phyloP scores from a whole-genome alignment of 2,797 vertebrate genomes.

The Diplodus sargus region DNA sequence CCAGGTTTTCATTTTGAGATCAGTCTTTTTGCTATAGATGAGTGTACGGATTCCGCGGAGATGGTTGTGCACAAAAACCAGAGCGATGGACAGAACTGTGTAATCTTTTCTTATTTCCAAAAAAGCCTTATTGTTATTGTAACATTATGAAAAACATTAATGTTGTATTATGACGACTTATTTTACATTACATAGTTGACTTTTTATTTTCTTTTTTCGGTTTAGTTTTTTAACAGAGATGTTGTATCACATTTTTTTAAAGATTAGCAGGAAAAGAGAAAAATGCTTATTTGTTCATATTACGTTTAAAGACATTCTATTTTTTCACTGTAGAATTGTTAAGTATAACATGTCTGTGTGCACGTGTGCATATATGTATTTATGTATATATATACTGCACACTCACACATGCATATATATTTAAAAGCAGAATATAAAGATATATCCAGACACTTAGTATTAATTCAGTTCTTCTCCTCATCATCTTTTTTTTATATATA shows the following conservation, averaged over 20 bases:
- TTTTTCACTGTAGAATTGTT: slow-evolving; percentile 96
- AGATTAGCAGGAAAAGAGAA: slow-evolving; percentile 83
- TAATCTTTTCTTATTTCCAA: slow-evolving; percentile 87
- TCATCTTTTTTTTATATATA: slow-evolving; percentile 55
- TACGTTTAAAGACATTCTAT: slow-evolving; percentile 96
- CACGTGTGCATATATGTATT: slow-evolving; percentile 64
- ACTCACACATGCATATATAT: slow-evolving; percentile 84
- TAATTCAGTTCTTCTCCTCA: slow-evolving; percentile 71
- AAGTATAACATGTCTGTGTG: slow-evolving; percentile 84
- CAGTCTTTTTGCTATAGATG: slow-evolving; percentile 54
- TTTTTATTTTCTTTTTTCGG: slow-evolving; percentile 73
- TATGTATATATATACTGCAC: slow-evolving; percentile 64
- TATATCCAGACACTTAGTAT: slow-evolving; percentile 86
- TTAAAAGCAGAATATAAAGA: slow-evolving; percentile 88
- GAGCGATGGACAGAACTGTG: slow-evolving; percentile 82
- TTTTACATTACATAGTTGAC: slow-evolving; percentile 82
- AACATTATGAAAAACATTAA: slow-evolving; percentile 84
- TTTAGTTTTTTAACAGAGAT: slow-evolving; percentile 90
- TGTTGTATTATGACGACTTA: slow-evolving; percentile 83
- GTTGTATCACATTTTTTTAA: slow-evolving; percentile 84
- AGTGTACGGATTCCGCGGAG: slow-evolving; percentile 64
- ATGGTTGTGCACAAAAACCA: slow-evolving; percentile 72
- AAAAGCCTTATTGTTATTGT: slow-evolving; percentile 90
- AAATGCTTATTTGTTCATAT: slow-evolving; percentile 93
- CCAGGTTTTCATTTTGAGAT: slow-evolving; percentile 63